Conservation (phyloP, 2,888 invertebrate genomes). For the Cephus pygmeus region DNA sequence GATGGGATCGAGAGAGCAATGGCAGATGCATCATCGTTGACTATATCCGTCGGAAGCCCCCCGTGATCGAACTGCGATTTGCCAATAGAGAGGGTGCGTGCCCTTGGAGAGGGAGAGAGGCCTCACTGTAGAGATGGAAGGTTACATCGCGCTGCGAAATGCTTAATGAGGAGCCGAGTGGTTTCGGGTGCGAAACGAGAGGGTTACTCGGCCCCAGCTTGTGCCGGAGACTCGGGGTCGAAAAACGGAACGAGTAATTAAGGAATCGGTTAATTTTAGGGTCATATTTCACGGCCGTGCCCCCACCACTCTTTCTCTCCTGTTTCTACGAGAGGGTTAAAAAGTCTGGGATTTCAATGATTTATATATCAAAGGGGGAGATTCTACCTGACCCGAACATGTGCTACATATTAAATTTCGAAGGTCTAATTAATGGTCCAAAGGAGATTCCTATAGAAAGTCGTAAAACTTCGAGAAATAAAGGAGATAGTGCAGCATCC, state of each 20-base stretch:
- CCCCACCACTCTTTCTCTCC: slow-evolving; percentile 18
- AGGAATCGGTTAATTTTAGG: slow-evolving; percentile 62
- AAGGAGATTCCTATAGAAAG: background rate
- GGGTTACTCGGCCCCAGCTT: slow-evolving; percentile 16
- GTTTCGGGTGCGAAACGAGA: slow-evolving; percentile 23
- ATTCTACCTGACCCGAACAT: slow-evolving; percentile 39
- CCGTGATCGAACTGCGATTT: background rate
- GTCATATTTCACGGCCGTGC: slow-evolving; percentile 54
- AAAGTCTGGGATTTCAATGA: slow-evolving; percentile 41
- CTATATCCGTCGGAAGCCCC: background rate
- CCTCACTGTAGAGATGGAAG: slow-evolving; percentile 28
- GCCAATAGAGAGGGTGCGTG: slow-evolving; percentile 41
- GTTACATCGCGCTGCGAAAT: slow-evolving; percentile 42
- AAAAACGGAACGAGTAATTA: slow-evolving; percentile 59
- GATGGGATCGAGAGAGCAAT: slow-evolving; percentile 14
- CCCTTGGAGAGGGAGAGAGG: slow-evolving; percentile 36
- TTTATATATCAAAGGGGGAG: slow-evolving; percentile 46
- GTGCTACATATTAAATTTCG: slow-evolving; percentile 51
- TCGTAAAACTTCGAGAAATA: background rate
- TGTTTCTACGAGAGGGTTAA: slow-evolving; percentile 35
- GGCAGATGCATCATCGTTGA: background rate
- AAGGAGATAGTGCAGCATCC: background rate
- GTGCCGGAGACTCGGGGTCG: slow-evolving; percentile 27
- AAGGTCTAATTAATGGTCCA: slow-evolving; percentile 17
- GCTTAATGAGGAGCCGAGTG: slow-evolving; percentile 51